phyloP scores from a whole-genome alignment of 1,140 invertebrate genomes.

The Chironomus tepperi region DNA sequence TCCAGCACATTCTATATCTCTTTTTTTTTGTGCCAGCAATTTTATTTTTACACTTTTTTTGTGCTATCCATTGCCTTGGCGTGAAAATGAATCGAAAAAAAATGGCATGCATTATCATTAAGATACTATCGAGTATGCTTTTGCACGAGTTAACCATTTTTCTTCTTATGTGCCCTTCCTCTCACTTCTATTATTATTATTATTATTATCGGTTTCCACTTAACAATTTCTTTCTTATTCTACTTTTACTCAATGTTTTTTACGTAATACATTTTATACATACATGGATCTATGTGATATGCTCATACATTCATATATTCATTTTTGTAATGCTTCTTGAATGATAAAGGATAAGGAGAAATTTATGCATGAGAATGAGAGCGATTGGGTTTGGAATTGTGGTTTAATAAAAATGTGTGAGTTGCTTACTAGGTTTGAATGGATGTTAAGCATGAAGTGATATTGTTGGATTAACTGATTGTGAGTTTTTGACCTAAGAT shows the following conservation, averaged over 20 bases:
- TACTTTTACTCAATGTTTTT: not conserved
- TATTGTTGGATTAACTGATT: no score
- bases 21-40: not conserved
- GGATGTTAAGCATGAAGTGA: no score
- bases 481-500: no score
- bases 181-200: not conserved
- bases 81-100: constrained; percentile 5
- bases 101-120: constrained; percentile 16
- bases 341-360: no score
- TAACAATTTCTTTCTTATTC: not conserved
- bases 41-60: no score
- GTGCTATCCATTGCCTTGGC: not conserved
- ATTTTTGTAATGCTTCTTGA: not conserved
- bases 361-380: no score
- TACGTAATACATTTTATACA: not conserved
- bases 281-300: not conserved
- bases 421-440: no score
- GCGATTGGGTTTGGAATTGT: no score
- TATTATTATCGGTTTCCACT: constrained; percentile 1
- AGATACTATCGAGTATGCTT: not conserved
- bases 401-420: no score
- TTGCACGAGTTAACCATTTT: not conserved
- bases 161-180: not conserved
- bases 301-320: not conserved
- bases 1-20: not conserved